These are phyloP conservation scores for Rousettus madagascariensis DNA, from an alignment of 2,797 vertebrate genomes.

Conservation along the genomic window DNA sequence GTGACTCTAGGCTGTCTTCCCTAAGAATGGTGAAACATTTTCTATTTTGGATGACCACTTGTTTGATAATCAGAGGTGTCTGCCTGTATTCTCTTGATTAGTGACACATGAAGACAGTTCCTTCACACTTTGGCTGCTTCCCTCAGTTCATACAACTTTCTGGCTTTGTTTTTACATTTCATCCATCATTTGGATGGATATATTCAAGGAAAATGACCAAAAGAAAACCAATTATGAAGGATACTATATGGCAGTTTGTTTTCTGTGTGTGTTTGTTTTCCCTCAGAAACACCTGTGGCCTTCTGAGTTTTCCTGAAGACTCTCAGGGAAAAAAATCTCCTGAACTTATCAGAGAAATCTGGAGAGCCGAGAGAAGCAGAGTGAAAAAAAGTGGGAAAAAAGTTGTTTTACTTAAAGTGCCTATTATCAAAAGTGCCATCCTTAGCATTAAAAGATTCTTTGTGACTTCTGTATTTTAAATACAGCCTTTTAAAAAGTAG, in stretches of 20 bases:
- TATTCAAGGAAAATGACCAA: not conserved
- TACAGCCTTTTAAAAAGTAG: not conserved
- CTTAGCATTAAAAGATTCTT: not conserved
- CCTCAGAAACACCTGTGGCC: not conserved
- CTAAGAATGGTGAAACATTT: not conserved
- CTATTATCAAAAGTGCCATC: not conserved
- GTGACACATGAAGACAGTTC: not conserved
- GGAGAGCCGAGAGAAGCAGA: not conserved
- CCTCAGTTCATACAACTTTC: not conserved
- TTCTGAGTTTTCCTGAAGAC: constrained; percentile 16
- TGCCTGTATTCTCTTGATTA: not conserved
- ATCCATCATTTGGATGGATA: not conserved
- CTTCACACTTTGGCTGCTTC: not conserved
- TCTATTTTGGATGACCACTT: not conserved
- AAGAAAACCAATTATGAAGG: not conserved
- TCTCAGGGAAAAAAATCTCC: not conserved
- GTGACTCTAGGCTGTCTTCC: not conserved
- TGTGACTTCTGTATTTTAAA: constrained; percentile 14
- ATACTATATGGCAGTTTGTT: not conserved
- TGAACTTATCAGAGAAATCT: not conserved
- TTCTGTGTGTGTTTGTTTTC: not conserved
- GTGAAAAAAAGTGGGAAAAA: not conserved
- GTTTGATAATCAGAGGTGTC: not conserved
- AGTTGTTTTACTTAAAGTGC: not conserved
- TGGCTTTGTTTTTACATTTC: not conserved